Evolutionary conservation across 2,113 vertebrate genomes (phyloP).

Genomic region (Seriola dumerili): DNA sequence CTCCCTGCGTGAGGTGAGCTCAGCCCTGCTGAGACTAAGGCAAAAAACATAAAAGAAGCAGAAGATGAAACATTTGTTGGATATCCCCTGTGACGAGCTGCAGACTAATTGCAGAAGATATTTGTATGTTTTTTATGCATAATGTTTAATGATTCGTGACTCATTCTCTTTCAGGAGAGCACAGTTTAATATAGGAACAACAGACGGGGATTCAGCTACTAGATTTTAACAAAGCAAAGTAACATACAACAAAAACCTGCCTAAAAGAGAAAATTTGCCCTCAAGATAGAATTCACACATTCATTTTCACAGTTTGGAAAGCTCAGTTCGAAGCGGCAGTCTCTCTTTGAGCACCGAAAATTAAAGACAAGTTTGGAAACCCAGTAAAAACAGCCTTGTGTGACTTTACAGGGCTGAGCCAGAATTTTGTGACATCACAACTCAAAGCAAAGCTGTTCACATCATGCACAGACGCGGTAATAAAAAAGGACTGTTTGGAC

Average conservation of each 20-base stretch:
- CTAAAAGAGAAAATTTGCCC: neutral
- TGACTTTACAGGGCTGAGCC: neutral
- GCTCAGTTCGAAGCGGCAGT: neutral
- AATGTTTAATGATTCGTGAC: conserved; percentile 55
- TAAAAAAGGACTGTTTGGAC: conserved; percentile 6
- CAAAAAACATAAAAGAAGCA: conserved; percentile 55
- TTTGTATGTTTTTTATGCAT: conserved; percentile 55
- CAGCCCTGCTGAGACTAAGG: conserved; percentile 60
- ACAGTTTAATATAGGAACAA: neutral
- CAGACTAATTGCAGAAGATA: conserved; percentile 69
- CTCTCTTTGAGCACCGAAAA: conserved; percentile 12
- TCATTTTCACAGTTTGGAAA: neutral
- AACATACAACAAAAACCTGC: neutral
- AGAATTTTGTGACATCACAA: neutral
- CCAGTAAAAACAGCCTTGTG: neutral
- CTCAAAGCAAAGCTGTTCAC: conserved; percentile 6
- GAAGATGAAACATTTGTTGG: conserved; percentile 58
- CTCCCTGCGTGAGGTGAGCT: conserved; percentile 72
- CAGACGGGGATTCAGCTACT: neutral
- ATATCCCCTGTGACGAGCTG: conserved; percentile 61
- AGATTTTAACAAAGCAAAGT: neutral
- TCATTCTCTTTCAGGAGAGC: conserved; percentile 19
- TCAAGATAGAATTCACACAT: neutral
- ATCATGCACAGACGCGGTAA: neutral
- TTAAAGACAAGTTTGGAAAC: neutral